Conservation (phyloP, 2,888 invertebrate genomes). For the Tridacna crocea region DNA sequence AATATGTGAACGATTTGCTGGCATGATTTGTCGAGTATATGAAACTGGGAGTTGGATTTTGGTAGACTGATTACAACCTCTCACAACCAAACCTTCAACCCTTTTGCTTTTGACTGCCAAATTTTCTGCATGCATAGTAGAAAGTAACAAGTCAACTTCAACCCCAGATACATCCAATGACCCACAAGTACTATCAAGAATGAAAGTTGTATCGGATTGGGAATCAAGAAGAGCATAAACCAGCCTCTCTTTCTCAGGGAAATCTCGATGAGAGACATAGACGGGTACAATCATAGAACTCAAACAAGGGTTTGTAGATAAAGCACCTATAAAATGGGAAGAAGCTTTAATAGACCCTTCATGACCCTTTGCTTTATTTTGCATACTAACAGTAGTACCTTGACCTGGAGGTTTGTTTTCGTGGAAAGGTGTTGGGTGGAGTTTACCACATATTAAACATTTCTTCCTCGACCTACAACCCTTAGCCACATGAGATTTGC, state of each 20-base stretch:
- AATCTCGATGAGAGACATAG: slow-evolving; percentile 44
- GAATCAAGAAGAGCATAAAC: too few species aligned
- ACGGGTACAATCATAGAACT: slow-evolving; percentile 51
- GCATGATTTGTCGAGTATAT: slow-evolving; percentile 57
- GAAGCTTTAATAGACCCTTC: neutral
- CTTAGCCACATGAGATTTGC: slow-evolving; percentile 55
- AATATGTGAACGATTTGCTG: slow-evolving; percentile 60
- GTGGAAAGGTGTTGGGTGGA: slow-evolving; percentile 62
- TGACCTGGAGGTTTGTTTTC: slow-evolving; percentile 21
- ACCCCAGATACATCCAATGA: slow-evolving; percentile 36
- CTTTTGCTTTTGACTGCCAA: slow-evolving; percentile 20
- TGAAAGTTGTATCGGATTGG: slow-evolving; percentile 59
- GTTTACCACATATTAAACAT: slow-evolving; percentile 51
- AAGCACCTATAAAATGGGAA: neutral
- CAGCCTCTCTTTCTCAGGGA: neutral
- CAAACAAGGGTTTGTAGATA: neutral
- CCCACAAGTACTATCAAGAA: slow-evolving; percentile 41
- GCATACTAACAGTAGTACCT: neutral
- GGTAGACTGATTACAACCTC: slow-evolving; percentile 34
- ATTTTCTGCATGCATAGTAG: slow-evolving; percentile 50
- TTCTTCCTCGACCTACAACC: slow-evolving; percentile 44
- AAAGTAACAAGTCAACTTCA: slow-evolving; percentile 37
- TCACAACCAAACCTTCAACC: slow-evolving; percentile 42
- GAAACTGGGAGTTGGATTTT: slow-evolving; percentile 47
- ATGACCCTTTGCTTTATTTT: neutral